Percentiles rank a stretch among this genome's conserved stretches.
Conservation (phyloP, 1,140 invertebrate species). For the Drosophila rhopaloa region DNA sequence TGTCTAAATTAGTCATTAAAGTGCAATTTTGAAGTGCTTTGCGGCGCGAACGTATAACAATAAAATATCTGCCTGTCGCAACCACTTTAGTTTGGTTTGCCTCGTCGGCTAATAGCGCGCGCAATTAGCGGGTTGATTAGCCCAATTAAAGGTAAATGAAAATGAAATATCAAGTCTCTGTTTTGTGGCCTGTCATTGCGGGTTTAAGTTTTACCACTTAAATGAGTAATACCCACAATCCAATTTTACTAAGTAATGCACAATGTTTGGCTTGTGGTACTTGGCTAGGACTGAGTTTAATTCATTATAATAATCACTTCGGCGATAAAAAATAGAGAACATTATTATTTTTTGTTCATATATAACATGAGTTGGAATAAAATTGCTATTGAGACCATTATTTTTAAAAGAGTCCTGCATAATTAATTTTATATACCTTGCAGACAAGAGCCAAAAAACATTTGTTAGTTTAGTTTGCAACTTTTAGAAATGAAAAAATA, state of each 20-base stretch:
- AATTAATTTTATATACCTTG: too few species aligned
- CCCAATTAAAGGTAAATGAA: slow-evolving; percentile 78
- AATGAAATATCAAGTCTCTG: slow-evolving; percentile 65
- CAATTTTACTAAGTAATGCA: slow-evolving; percentile 5
- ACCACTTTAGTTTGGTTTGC: slow-evolving; percentile 26
- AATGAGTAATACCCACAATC: neutral
- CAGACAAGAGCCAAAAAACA: too few species aligned
- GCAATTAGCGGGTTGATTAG: slow-evolving; percentile 79
- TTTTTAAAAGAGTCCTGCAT: too few species aligned
- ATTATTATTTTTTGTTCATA: too few species aligned
- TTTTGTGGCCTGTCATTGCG: slow-evolving; percentile 18
- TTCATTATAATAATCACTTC: neutral
- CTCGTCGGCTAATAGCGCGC: slow-evolving; percentile 51
- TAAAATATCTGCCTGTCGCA: slow-evolving; percentile 64
- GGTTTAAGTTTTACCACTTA: slow-evolving; percentile 2
- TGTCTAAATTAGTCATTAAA: slow-evolving; percentile 80
- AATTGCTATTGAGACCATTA: too few species aligned
- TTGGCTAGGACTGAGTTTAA: too few species aligned
- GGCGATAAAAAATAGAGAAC: too few species aligned
- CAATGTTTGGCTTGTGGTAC: neutral
- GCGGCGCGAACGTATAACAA: slow-evolving; percentile 57
- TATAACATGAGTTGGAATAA: too few species aligned
- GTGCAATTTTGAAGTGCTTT: slow-evolving; percentile 74
- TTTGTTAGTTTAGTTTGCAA: too few species aligned
- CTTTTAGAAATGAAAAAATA: too few species aligned